phyloP scores from a whole-genome alignment of 2,797 vertebrate genomes.

The Avahi laniger region DNA sequence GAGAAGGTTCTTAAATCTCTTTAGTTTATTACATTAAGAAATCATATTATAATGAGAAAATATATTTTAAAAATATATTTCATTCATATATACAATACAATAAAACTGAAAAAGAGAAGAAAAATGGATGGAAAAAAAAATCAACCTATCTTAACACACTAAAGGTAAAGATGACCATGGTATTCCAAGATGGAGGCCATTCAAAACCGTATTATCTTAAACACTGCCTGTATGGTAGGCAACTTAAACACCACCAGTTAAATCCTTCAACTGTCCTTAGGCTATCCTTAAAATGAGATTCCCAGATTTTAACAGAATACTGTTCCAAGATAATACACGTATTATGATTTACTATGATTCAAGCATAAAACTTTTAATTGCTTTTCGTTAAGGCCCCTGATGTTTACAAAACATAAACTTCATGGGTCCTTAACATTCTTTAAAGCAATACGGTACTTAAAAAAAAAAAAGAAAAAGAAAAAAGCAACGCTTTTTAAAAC shows the following conservation, averaged over 20 bases:
- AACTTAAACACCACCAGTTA: not conserved
- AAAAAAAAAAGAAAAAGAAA: not conserved
- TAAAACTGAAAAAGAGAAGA: not conserved
- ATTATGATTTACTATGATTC: slow-evolving; percentile 57
- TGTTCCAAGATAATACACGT: slow-evolving; percentile 32
- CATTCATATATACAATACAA: slow-evolving; percentile 30
- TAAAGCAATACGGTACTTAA: slow-evolving; percentile 34
- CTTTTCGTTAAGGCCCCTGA: slow-evolving; percentile 9
- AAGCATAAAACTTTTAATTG: slow-evolving; percentile 58
- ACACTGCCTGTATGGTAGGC: not conserved
- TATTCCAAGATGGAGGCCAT: not conserved
- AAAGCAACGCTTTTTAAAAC: slow-evolving; percentile 49
- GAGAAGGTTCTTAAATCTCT: slow-evolving; percentile 32
- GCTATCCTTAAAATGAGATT: not conserved
- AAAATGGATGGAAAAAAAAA: not conserved
- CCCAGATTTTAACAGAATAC: slow-evolving; percentile 44
- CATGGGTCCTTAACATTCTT: slow-evolving; percentile 39
- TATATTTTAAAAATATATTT: not conserved
- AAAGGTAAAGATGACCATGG: not conserved
- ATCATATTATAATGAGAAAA: not conserved
- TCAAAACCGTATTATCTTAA: not conserved
- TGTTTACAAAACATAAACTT: slow-evolving; percentile 60
- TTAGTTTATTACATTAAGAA: slow-evolving; percentile 41
- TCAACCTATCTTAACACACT: slow-evolving; percentile 1
- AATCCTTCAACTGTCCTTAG: slow-evolving; percentile 19